Evolutionary conservation across 2,113 vertebrate species (phyloP), one percentile per base, ranked within the genome.

Genomic region (Antennarius striatus): DNA sequence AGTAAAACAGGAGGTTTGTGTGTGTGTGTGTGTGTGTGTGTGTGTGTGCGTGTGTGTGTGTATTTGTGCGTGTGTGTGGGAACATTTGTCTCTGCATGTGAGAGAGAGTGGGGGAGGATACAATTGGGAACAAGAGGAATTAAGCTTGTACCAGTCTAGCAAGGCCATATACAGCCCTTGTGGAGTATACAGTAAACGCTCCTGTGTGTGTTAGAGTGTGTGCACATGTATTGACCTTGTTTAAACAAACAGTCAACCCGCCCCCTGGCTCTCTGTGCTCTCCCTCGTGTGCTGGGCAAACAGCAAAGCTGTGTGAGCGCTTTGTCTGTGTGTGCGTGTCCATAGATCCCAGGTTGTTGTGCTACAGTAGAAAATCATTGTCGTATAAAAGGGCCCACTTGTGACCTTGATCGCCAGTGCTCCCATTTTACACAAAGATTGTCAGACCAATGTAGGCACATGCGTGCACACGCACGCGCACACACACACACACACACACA

Each of bases 401-500:
- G 66, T 93, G 92, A 95, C 94, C 94, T 95, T 94, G 90, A 90
- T 86, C 91, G 88, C 92, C 91, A 86, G 90, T 91, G 90, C 90
- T 89, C 89, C 82, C 79, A 79, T 7, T 91, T 92, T 93, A 43
- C 56, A 57, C 64, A 73, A 72, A 65, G 59, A 62, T 56, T 40
- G 39, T 40, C 39, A 40, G 29, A 30, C 64, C 47, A 59, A 52
- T 2, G 22, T 22, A 22, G 22, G 22, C 22, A 22, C 36, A 3
- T n/a, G n/a, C n/a, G n/a, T n/a, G n/a, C n/a, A n/a, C n/a, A n/a
- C n/a, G n/a, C n/a, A n/a, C n/a, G n/a, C 40, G 55, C 30, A 9
- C 32, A 12, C n/a, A 36, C 10, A 53, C 29, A 56, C 12, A 39
- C 16, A 17, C 30, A 13, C 54, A n/a, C 30, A 12, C 48, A 48